A percentile compares a stretch with the other conserved stretches of the same genome.
These are phyloP conservation scores for Ernsta delagoae DNA, from an alignment of 2,888 invertebrate species.

Conservation along the genomic window DNA sequence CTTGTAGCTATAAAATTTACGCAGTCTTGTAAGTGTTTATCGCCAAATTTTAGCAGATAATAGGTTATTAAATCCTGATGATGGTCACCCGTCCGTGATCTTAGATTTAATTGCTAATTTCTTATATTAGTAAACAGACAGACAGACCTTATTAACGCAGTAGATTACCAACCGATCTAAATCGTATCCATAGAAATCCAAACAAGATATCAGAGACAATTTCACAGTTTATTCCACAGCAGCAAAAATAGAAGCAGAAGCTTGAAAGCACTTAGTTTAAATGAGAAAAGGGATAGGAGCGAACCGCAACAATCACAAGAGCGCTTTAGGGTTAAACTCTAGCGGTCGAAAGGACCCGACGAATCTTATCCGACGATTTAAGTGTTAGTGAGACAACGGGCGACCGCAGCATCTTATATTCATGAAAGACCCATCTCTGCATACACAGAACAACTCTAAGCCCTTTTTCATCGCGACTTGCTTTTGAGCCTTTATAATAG, in stretches of 20 bases:
- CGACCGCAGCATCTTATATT: conserved; percentile 72
- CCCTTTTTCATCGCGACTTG: background rate
- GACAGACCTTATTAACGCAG: too few species aligned
- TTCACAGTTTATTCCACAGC: conserved; percentile 1
- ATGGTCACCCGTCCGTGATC: too few species aligned
- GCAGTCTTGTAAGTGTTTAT: too few species aligned
- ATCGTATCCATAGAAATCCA: background rate
- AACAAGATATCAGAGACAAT: background rate
- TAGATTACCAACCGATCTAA: too few species aligned
- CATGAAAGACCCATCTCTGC: conserved; percentile 57
- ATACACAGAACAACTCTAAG: background rate
- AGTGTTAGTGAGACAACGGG: conserved; percentile 61
- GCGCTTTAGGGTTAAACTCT: conserved; percentile 55
- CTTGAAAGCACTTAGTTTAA: conserved; percentile 15
- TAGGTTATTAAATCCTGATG: too few species aligned
- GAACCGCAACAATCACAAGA: conserved; percentile 53
- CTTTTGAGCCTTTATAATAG: conserved; percentile 3
- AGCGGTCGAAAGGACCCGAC: conserved; percentile 46
- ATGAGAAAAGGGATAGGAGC: conserved; percentile 18
- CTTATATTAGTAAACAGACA: too few species aligned
- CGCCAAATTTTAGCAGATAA: too few species aligned
- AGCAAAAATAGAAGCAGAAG: background rate
- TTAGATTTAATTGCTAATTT: too few species aligned
- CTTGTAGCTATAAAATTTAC: too few species aligned
- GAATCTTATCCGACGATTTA: conserved; percentile 63